A percentile compares a stretch with the other conserved stretches of the same genome.
phyloP scores from a whole-genome alignment of 1,140 invertebrate genomes.

The Drosophila cardini region DNA sequence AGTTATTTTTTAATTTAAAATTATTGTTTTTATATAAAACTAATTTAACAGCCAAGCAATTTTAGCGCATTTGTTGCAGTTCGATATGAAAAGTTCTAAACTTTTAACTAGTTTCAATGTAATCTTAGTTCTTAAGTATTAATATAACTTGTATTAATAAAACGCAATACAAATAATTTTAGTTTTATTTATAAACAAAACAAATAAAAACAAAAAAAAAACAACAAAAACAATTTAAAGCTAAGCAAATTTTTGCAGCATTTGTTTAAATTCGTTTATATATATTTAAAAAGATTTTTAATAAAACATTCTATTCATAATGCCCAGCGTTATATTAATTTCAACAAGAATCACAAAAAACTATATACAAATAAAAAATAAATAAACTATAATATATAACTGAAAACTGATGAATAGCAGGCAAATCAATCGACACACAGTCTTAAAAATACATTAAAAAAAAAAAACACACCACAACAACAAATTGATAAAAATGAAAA shows the following conservation, averaged over 20 bases:
- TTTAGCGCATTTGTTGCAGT: slow-evolving; percentile 72
- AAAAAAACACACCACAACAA: too few relatives aligned
- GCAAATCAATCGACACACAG: slow-evolving; percentile 48
- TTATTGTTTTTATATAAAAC: slow-evolving; percentile 19
- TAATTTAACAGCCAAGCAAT: slow-evolving; percentile 54
- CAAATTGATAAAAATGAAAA: too few relatives aligned
- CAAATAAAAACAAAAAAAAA: slow-evolving; percentile 21
- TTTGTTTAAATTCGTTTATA: slow-evolving; percentile 73
- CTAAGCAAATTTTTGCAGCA: slow-evolving; percentile 78
- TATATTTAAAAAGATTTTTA: slow-evolving; percentile 78
- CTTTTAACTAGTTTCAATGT: slow-evolving; percentile 75
- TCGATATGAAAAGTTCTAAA: slow-evolving; percentile 63
- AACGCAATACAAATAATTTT: slow-evolving; percentile 81
- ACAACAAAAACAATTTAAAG: slow-evolving; percentile 53
- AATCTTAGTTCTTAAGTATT: slow-evolving; percentile 65
- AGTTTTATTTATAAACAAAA: slow-evolving; percentile 70
- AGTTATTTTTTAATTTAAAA: slow-evolving; percentile 27
- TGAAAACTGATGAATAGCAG: slow-evolving; percentile 60
- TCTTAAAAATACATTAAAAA: slow-evolving; percentile 36
- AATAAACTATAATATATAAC: slow-evolving; percentile 21
- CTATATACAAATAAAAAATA: slow-evolving; percentile 38
- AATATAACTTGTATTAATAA: slow-evolving; percentile 80
- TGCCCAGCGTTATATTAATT: slow-evolving; percentile 61
- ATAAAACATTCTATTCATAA: slow-evolving; percentile 78
- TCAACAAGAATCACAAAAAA: slow-evolving; percentile 45